Percentiles rank a stretch among this genome's conserved stretches.
Evolutionary conservation across 2,797 vertebrate genomes (phyloP).

Genomic region (Hippocampus kuda): DNA sequence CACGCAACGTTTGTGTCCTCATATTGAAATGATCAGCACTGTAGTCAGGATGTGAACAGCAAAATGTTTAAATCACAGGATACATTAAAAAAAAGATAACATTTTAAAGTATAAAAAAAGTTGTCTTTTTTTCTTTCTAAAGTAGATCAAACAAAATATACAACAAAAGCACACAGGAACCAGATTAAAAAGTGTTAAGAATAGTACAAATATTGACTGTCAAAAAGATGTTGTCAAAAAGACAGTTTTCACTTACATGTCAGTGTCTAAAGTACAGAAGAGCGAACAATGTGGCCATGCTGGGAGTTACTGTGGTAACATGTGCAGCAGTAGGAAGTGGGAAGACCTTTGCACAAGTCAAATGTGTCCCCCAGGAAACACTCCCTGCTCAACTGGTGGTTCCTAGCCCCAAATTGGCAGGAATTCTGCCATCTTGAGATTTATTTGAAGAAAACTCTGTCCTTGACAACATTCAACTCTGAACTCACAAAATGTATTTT

Average conservation of each 20-base stretch:
- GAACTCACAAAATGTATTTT: too few relatives aligned
- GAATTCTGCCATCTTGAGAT: too few relatives aligned
- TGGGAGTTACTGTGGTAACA: slow-evolving; percentile 23
- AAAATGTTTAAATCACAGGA: slow-evolving; percentile 77
- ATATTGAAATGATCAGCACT: slow-evolving; percentile 59
- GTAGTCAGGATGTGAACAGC: slow-evolving; percentile 88
- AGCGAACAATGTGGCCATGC: slow-evolving; percentile 27
- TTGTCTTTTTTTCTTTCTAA: background rate
- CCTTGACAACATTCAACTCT: too few relatives aligned
- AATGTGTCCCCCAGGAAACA: slow-evolving; percentile 36
- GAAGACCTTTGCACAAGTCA: slow-evolving; percentile 9
- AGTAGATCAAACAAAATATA: background rate
- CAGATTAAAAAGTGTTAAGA: background rate
- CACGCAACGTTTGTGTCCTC: slow-evolving; percentile 50
- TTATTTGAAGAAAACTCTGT: too few relatives aligned
- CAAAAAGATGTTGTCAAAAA: background rate
- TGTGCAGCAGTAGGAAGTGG: slow-evolving; percentile 9
- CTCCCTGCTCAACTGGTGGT: slow-evolving; percentile 16
- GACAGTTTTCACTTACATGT: slow-evolving; percentile 23
- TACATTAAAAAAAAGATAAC: slow-evolving; percentile 27
- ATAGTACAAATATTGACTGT: too few relatives aligned
- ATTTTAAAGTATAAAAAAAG: too few relatives aligned
- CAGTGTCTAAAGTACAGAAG: background rate
- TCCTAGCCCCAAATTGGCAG: slow-evolving; percentile 26
- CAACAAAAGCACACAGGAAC: background rate